Evolutionary conservation across 2,113 vertebrate species (phyloP).

Genomic region (Crypturellus undulatus): DNA sequence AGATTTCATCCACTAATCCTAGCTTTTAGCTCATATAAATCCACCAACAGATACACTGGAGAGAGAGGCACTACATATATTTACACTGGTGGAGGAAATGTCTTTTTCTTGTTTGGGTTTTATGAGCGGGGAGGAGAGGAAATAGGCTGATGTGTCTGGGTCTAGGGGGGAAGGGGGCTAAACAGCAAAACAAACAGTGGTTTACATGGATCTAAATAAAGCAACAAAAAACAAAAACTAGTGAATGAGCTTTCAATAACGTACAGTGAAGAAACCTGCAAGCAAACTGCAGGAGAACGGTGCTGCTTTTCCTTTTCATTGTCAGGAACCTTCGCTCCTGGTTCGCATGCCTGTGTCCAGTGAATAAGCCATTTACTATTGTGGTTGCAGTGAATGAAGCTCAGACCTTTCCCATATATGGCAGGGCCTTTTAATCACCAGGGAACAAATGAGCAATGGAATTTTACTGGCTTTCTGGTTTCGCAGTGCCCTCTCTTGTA

Average conservation of each 20-base stretch:
- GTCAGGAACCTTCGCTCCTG: background rate
- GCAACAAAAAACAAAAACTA: background rate
- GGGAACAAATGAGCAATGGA: constrained; percentile 26
- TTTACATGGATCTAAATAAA: constrained; percentile 33
- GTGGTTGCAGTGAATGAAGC: constrained; percentile 32
- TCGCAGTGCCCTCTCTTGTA: constrained; percentile 60
- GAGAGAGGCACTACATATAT: background rate
- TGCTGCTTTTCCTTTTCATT: constrained; percentile 1
- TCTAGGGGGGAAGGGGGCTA: constrained; percentile 3
- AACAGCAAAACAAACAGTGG: constrained; percentile 7
- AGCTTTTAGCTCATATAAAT: background rate
- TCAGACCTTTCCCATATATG: constrained; percentile 71
- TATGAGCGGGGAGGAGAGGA: background rate
- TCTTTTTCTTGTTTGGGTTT: constrained; percentile 35
- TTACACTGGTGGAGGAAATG: background rate
- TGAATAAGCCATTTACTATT: constrained; percentile 28
- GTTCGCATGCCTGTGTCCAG: constrained; percentile 22
- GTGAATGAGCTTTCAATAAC: background rate
- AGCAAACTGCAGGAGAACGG: background rate
- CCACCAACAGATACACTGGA: background rate
- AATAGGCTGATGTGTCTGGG: constrained; percentile 9
- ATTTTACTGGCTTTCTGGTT: constrained; percentile 54
- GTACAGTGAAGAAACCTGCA: background rate
- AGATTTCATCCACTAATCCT: background rate
- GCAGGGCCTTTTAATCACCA: constrained; percentile 61